Evolutionary conservation across 2,113 vertebrate genomes (phyloP).

Genomic region (Casuarius casuarius): DNA sequence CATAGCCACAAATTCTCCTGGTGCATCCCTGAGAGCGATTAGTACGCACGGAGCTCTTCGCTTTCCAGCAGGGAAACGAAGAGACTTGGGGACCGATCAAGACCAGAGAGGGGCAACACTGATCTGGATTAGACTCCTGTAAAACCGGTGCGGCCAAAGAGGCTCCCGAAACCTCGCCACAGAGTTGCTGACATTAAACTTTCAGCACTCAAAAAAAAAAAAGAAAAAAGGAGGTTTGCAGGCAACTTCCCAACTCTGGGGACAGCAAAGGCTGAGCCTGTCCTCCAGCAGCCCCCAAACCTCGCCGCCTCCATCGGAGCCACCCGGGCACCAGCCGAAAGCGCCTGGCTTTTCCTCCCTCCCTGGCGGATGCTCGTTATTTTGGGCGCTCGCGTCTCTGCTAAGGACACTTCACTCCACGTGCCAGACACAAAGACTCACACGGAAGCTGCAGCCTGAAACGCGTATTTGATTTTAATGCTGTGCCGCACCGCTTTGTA

Average conservation of each 20-base stretch:
- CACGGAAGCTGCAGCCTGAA: not conserved
- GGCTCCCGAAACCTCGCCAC: not conserved
- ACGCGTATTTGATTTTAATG: not conserved
- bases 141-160: not conserved
- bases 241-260: not conserved
- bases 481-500: not conserved
- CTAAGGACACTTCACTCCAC: not conserved
- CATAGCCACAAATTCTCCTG: not conserved
- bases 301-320: fast-evolving
- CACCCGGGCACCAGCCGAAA: fast-evolving
- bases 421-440: not conserved
- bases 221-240: not conserved
- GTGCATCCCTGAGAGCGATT: not conserved
- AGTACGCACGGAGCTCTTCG: fast-evolving
- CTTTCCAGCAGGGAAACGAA: not conserved
- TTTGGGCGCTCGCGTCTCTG: fast-evolving
- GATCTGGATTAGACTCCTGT: not conserved
- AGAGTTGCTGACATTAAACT: fast-evolving
- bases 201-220: not conserved
- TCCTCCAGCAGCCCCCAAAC: not conserved
- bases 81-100: not conserved
- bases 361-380: fast-evolving
- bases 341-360: not conserved
- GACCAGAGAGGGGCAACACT: not conserved
- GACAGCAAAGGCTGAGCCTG: not conserved